phyloP scores from a whole-genome alignment of 2,797 vertebrate species.

The Paedocypris micromegethes region DNA sequence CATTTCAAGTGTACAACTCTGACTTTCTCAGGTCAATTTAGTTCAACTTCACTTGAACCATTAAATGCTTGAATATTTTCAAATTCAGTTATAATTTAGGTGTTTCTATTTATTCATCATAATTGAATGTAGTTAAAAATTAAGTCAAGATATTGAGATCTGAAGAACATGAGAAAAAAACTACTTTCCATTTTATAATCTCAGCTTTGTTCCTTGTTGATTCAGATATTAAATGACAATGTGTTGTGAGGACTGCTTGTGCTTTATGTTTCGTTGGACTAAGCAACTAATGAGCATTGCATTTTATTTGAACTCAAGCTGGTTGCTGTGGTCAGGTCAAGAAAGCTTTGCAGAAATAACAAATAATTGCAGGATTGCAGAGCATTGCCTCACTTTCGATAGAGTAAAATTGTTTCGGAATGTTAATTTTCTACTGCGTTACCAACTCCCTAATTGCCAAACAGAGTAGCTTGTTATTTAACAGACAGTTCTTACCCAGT shows the following conservation, averaged over 20 bases:
- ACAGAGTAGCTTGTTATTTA: conserved; percentile 10
- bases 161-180: no score
- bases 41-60: no score
- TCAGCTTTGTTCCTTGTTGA: no score
- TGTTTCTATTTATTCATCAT: no score
- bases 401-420: neutral
- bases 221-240: neutral
- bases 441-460: conserved; percentile 8
- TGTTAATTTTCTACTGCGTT: conserved; percentile 2
- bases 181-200: no score
- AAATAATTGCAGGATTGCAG: neutral
- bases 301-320: neutral
- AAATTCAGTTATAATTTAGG: no score
- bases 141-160: no score
- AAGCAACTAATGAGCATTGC: conserved; percentile 17
- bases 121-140: no score
- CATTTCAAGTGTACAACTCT: no score
- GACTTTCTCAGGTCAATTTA: no score
- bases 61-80: no score
- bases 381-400: neutral
- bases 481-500: conserved; percentile 1
- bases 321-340: conserved; percentile 1
- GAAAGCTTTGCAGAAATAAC: neutral
- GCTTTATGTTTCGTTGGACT: neutral
- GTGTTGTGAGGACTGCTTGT: no score